phyloP scores from a whole-genome alignment of 2,888 invertebrate species.

The Xanthorhoe spadicearia region DNA sequence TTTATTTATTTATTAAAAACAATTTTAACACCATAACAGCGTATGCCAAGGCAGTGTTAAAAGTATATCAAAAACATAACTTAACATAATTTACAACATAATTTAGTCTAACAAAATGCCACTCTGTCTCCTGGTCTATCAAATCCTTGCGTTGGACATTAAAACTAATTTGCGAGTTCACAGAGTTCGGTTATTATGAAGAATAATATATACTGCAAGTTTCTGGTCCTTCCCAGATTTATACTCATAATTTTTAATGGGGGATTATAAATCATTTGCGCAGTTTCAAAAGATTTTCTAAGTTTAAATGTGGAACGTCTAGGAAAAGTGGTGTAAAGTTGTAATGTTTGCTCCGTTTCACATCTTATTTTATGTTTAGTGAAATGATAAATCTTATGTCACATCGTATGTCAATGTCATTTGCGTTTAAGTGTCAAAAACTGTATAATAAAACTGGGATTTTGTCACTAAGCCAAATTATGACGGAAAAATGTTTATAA shows the following conservation, averaged over 20 bases:
- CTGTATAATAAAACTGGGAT: too few species aligned
- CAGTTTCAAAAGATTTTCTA: conserved; percentile 7
- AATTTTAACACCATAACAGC: too few species aligned
- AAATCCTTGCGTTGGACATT: conserved; percentile 35
- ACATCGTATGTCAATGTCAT: too few species aligned
- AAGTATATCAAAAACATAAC: too few species aligned
- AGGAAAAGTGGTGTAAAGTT: background rate
- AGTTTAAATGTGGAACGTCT: background rate
- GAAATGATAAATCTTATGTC: too few species aligned
- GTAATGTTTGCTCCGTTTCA: background rate
- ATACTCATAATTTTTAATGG: conserved; percentile 23
- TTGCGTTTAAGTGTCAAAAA: too few species aligned
- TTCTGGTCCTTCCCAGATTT: conserved; percentile 30
- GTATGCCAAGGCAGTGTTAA: too few species aligned
- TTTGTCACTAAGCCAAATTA: too few species aligned
- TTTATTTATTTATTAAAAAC: too few species aligned
- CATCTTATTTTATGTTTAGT: too few species aligned
- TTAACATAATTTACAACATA: too few species aligned
- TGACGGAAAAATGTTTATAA: too few species aligned
- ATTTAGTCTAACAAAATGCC: background rate
- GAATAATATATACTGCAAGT: conserved; percentile 38
- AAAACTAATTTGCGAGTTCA: conserved; percentile 44
- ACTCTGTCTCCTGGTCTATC: conserved; percentile 13
- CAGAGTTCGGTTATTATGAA: conserved; percentile 41
- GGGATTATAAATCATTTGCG: conserved; percentile 9